Percentiles rank a stretch among this genome's conserved stretches.
Evolutionary conservation across 2,797 vertebrate genomes (phyloP).

Genomic region (Tokudaia muenninki): DNA sequence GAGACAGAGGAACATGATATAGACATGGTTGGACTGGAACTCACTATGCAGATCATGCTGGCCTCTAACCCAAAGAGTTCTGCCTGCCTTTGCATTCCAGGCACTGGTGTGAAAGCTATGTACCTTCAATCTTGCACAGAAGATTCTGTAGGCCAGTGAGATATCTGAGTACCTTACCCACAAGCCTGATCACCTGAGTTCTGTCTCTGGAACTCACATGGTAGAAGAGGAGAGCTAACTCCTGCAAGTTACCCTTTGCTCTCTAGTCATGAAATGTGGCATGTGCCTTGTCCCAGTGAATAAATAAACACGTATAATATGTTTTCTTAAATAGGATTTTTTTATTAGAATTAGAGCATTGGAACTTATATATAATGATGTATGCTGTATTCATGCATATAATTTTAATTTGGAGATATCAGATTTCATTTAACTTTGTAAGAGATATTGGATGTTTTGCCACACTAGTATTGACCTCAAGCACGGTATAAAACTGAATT

Average conservation of each 20-base stretch:
- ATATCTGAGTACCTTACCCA: neutral
- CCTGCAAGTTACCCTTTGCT: neutral
- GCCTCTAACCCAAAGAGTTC: neutral
- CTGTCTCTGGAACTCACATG: neutral
- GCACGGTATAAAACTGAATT: neutral
- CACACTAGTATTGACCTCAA: conserved; percentile 8
- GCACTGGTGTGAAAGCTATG: neutral
- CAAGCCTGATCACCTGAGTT: neutral
- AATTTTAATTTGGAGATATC: neutral
- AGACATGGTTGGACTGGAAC: neutral
- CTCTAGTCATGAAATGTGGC: neutral
- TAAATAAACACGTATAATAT: neutral
- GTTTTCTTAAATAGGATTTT: neutral
- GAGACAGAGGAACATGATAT: neutral
- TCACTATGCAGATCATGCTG: neutral
- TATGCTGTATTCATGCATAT: neutral
- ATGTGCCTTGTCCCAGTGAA: too few species aligned
- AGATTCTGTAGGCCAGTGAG: neutral
- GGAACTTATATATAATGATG: neutral
- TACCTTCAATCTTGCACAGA: neutral
- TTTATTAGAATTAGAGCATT: neutral
- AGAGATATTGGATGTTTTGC: conserved; percentile 15
- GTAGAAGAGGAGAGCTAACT: neutral
- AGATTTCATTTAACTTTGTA: conserved; percentile 22
- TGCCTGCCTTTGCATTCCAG: neutral